Evolutionary conservation across 1,140 invertebrate species (phyloP).

Genomic region (Ceratina calcarata): DNA sequence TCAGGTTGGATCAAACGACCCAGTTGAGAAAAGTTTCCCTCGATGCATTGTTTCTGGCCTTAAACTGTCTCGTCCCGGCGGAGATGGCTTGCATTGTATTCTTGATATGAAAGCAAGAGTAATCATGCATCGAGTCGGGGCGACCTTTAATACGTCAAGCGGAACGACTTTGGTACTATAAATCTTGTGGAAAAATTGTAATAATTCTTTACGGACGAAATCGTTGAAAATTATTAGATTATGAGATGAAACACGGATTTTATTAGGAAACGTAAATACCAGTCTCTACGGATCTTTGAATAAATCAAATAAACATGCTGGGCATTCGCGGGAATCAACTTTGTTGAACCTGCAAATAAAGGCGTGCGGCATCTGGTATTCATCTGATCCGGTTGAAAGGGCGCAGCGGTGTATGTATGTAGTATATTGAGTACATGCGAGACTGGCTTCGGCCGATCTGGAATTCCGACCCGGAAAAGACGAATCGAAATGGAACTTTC

Average conservation of each 20-base stretch:
- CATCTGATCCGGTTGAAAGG: neutral
- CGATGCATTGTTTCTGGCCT: conserved; percentile 2
- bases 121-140: no score
- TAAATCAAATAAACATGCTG: neutral
- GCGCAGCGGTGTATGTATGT: neutral
- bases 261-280: no score
- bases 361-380: neutral
- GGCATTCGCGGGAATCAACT: neutral
- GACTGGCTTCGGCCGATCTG: neutral
- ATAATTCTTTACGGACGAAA: no score
- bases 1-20: conserved; percentile 15
- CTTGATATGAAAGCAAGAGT: no score
- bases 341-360: conserved; percentile 12
- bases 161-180: no score
- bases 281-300: neutral
- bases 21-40: conserved; percentile 4
- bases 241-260: no score
- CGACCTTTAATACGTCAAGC: no score
- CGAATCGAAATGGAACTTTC: neutral
- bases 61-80: neutral
- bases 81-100: neutral
- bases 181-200: no score
- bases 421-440: neutral
- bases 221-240: no score
- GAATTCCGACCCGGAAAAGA: neutral